Base-by-base conservation (phyloP, 2,888 invertebrate species). In the Omphaloscelis lunosa region DNA sequence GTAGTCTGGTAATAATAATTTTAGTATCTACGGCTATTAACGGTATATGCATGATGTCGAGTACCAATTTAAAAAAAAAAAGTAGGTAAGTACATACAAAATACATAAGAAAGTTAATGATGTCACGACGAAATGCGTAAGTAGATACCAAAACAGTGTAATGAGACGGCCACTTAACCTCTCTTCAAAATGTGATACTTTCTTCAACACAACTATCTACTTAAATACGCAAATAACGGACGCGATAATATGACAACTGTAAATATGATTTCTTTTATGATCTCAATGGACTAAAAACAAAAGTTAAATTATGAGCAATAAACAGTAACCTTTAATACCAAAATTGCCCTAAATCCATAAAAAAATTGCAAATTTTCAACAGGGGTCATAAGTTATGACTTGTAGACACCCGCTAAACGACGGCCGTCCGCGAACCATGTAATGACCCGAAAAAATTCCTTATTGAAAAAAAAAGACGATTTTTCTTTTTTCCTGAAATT, bases 111-210 rank as follows among this genome's bases (percentile, higher is more conserved):
- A 66, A 69, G 15, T n/a, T 61, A 71, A 74, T 74, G 59, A 83
- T 72, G 79, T 59, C 51, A 61, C 34, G 39, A 67, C 12, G 23
- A 59, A 27, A 23, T 27, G 6, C 8, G 12, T 41, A 75, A 48
- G 39, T 65, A n/a, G 48, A 27, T 59, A 59, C 23, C n/a, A n/a
- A n/a, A n/a, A 45, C 9, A 20, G 11, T 45, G 23, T 70, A 72
- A 83, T 72, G 72, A 66, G 62, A 48, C 34, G 48, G 17, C 71
- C 34, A 80, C 71, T 61, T 69, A 72, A 11, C 12, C 29, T 51
- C 59, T 82, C 66, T 59, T 65, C 17, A 41, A 62, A 71, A 74
- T 71, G 45, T 71, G 66, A 67, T 79, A 79, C 84, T 82, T 84
- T 79, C 73, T 79, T 78, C 11, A 68, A 77, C 17, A 67, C 12